Evolutionary conservation across 2,113 vertebrate genomes (phyloP).

Genomic region (Oostethus manadensis): DNA sequence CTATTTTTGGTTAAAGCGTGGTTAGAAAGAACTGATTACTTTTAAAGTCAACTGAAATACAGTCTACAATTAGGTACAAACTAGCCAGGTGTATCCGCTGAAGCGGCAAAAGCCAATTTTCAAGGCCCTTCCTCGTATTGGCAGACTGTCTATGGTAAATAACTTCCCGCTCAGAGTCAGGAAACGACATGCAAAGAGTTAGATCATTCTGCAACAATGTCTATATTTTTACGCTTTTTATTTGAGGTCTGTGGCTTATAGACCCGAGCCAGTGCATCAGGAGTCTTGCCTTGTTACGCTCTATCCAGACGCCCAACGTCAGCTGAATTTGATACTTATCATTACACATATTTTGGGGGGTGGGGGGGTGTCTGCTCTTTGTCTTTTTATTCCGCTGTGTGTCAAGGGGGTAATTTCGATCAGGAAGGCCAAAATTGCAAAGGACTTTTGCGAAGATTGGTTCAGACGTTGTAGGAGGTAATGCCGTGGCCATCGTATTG

Average conservation of each 20-base stretch:
- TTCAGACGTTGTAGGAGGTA: constrained; percentile 28
- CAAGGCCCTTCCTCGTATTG: constrained; percentile 22
- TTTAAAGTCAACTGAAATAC: constrained; percentile 11
- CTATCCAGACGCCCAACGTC: constrained; percentile 29
- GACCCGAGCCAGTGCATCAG: constrained; percentile 35
- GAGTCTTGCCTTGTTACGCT: constrained; percentile 33
- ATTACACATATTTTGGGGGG: constrained; percentile 11
- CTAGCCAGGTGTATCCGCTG: constrained; percentile 49
- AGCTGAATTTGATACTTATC: constrained; percentile 26
- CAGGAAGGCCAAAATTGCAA: constrained; percentile 35
- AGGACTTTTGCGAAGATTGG: constrained; percentile 42
- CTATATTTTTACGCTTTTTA: constrained; percentile 45
- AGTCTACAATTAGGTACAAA: constrained; percentile 28
- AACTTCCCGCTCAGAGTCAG: constrained; percentile 33
- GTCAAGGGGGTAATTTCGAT: constrained; percentile 34
- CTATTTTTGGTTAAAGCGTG: constrained; percentile 43
- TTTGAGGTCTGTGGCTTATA: constrained; percentile 46
- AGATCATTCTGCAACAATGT: constrained; percentile 54
- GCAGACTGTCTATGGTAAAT: constrained; percentile 37
- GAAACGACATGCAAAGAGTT: constrained; percentile 32
- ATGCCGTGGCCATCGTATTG: constrained; percentile 24
- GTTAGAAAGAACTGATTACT: constrained; percentile 32
- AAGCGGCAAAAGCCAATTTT: constrained; percentile 27
- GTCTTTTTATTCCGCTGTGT: constrained; percentile 28
- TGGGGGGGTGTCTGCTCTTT: constrained; percentile 11